phyloP scores from a whole-genome alignment of 2,888 invertebrate species.

The Sminthurides aquaticus region DNA sequence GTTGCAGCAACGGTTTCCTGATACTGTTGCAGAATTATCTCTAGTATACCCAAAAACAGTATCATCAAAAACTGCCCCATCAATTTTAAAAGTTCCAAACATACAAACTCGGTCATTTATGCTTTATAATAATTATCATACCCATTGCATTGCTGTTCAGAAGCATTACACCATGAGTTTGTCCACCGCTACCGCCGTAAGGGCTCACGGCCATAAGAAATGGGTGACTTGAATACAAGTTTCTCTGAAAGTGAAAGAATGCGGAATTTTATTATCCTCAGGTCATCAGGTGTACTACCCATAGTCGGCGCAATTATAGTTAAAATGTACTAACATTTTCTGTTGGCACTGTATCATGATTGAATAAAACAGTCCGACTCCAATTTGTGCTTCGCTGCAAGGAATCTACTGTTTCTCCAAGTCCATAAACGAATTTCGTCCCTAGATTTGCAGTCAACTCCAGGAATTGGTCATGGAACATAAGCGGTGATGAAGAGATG shows the following conservation, averaged over 20 bases:
- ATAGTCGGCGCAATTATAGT: too few relatives aligned
- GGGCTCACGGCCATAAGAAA: constrained; percentile 66
- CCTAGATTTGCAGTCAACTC: constrained; percentile 60
- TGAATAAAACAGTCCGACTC: constrained; percentile 63
- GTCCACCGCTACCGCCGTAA: constrained; percentile 56
- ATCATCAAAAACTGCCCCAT: too few relatives aligned
- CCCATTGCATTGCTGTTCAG: constrained; percentile 81
- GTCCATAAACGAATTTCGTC: constrained; percentile 61
- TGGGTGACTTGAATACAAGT: constrained; percentile 74
- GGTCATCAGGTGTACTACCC: too few relatives aligned
- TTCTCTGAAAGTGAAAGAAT: too few relatives aligned
- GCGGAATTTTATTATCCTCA: too few relatives aligned
- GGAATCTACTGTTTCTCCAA: constrained; percentile 62
- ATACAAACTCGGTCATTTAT: too few relatives aligned
- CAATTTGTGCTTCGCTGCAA: constrained; percentile 60
- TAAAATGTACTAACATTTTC: constrained; percentile 64
- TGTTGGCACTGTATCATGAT: constrained; percentile 59
- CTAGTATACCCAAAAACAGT: too few relatives aligned
- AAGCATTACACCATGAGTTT: constrained; percentile 67
- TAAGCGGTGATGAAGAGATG: constrained; percentile 60
- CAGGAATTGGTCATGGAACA: constrained; percentile 66
- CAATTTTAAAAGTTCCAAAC: too few relatives aligned
- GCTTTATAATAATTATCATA: too few relatives aligned
- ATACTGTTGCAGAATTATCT: constrained; percentile 57
- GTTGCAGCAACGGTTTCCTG: constrained; percentile 63